A percentile compares a stretch with the other conserved stretches of the same genome.
These are phyloP conservation scores for Cuniculus paca DNA, from an alignment of 2,797 vertebrate genomes.

Conservation along the genomic window DNA sequence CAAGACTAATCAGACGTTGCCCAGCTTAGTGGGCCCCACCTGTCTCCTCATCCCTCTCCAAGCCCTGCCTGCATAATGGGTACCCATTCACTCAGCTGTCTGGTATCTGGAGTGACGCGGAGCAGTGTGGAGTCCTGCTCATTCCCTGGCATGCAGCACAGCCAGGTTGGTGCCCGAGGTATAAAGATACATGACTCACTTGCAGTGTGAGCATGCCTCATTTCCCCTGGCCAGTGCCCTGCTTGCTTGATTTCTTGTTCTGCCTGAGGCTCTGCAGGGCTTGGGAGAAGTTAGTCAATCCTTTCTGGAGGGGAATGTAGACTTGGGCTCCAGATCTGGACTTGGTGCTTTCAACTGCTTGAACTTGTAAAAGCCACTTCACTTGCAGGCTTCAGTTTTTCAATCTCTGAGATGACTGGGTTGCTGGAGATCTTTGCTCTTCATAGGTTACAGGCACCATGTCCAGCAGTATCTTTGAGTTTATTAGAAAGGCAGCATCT, in stretches of 20 bases:
- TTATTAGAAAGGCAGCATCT: neutral
- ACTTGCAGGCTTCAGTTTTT: neutral
- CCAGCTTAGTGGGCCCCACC: neutral
- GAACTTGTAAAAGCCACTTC: neutral
- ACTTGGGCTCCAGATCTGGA: neutral
- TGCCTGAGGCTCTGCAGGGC: constrained; percentile 12
- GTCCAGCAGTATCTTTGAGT: accelerated
- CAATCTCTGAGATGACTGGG: neutral
- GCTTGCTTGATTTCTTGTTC: neutral
- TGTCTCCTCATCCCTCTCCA: neutral
- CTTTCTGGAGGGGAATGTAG: neutral
- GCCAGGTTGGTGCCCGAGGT: neutral
- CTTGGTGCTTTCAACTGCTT: neutral
- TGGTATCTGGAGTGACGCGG: constrained; percentile 15
- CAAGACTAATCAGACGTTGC: neutral
- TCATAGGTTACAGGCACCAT: neutral
- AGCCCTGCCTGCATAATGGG: accelerated
- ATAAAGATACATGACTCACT: neutral
- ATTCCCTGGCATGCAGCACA: neutral
- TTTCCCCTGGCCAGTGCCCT: neutral
- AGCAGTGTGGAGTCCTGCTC: neutral
- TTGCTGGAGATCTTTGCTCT: neutral
- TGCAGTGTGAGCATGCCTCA: neutral
- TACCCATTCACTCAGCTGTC: neutral
- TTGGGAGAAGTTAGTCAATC: neutral